Percentiles rank a stretch among this genome's conserved stretches.
phyloP scores from a whole-genome alignment of 2,113 vertebrate genomes.

The Blennius ocellaris region DNA sequence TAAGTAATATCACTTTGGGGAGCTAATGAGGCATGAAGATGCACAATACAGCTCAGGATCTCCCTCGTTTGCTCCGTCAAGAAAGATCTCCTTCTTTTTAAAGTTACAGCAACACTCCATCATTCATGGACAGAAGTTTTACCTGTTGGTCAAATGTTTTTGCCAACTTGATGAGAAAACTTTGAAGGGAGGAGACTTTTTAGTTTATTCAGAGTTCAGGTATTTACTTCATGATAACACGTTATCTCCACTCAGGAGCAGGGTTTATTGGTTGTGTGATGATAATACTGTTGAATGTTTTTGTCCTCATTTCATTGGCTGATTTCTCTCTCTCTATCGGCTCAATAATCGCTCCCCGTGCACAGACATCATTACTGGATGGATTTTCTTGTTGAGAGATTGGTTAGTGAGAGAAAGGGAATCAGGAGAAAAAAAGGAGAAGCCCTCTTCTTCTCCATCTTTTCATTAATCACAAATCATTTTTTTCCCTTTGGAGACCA shows the following conservation, averaged over 20 bases:
- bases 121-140: background rate
- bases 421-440: constrained; percentile 7
- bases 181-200: constrained; percentile 29
- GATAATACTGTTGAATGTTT: constrained; percentile 53
- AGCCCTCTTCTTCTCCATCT: constrained; percentile 64
- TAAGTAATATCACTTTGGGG: constrained; percentile 53
- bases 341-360: constrained; percentile 54
- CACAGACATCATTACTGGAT: constrained; percentile 63
- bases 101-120: constrained; percentile 14
- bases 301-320: constrained; percentile 47
- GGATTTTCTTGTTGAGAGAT: constrained; percentile 53
- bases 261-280: constrained; percentile 23
- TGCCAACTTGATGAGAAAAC: background rate
- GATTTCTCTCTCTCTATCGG: constrained; percentile 61
- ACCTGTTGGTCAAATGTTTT: background rate
- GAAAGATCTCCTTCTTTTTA: constrained; percentile 7
- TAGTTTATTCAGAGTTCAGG: constrained; percentile 19
- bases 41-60: constrained; percentile 22
- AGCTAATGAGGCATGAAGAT: constrained; percentile 65
- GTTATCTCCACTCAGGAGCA: constrained; percentile 37
- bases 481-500: constrained; percentile 65
- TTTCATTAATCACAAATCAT: constrained; percentile 82
- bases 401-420: constrained; percentile 24
- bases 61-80: constrained; percentile 3
- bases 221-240: constrained; percentile 53